These are phyloP conservation scores for Rhodophaea formosa DNA, from an alignment of 2,888 invertebrate species.

Conservation along the genomic window DNA sequence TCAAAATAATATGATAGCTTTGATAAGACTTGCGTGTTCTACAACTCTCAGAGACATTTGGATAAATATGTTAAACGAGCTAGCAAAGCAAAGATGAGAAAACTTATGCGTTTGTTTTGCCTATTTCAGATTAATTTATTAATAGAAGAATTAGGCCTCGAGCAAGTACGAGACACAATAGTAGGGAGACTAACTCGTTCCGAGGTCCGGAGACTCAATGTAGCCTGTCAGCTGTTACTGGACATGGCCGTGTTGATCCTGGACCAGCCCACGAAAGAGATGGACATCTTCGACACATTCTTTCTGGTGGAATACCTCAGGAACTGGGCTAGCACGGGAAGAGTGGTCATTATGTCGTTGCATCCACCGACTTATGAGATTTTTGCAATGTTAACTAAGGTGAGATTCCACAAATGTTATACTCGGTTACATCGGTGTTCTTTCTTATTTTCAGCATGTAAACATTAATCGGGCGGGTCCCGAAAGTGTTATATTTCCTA, in stretches of 20 bases:
- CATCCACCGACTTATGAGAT: constrained; percentile 98
- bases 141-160: constrained; percentile 94
- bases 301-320: constrained; percentile 96
- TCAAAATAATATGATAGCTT: no score
- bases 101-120: no score
- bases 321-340: constrained; percentile 91
- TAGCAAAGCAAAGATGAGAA: no score
- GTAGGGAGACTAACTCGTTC: constrained; percentile 93
- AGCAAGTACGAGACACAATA: constrained; percentile 93
- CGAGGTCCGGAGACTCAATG: constrained; percentile 91
- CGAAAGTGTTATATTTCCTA: no score
- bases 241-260: constrained; percentile 93
- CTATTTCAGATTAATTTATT: constrained; percentile 88
- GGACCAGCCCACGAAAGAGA: constrained; percentile 93
- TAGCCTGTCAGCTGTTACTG: constrained; percentile 93
- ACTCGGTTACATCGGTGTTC: not conserved
- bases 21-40: no score
- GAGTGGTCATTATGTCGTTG: constrained; percentile 93
- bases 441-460: no score
- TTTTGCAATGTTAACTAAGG: constrained; percentile 93
- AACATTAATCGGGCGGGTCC: no score
- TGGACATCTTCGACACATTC: constrained; percentile 98
- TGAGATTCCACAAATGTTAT: constrained; percentile 26
- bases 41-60: no score
- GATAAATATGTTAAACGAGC: no score